phyloP scores from a whole-genome alignment of 1,140 invertebrate species.

The Tenebrio molitor region DNA sequence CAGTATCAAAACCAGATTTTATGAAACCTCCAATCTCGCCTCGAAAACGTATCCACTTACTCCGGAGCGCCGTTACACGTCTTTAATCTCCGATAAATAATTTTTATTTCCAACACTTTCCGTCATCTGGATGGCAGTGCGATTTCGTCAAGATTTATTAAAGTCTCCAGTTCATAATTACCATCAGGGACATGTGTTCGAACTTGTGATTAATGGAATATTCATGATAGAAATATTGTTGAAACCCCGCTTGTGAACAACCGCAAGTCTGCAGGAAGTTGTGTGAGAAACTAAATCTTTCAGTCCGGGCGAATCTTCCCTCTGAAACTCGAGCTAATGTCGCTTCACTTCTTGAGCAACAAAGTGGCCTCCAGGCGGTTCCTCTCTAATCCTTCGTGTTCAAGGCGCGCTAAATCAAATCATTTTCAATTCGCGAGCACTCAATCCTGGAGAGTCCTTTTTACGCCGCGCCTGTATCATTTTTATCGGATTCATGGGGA shows the following conservation, averaged over 20 bases:
- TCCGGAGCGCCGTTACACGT: conserved; percentile 11
- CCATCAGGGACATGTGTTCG: background rate
- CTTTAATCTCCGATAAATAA: conserved; percentile 20
- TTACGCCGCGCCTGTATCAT: conserved; percentile 1
- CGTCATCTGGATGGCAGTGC: too few species aligned
- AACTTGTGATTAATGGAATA: conserved; percentile 30
- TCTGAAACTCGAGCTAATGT: conserved; percentile 33
- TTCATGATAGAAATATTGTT: conserved; percentile 31
- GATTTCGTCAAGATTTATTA: conserved; percentile 29
- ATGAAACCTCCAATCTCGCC: conserved; percentile 13
- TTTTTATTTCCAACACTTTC: background rate
- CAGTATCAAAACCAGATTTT: conserved; percentile 31
- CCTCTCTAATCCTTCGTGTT: conserved; percentile 34
- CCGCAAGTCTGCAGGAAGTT: conserved; percentile 19
- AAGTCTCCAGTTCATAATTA: conserved; percentile 17
- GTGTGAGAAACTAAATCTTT: conserved; percentile 37
- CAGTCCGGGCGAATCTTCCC: conserved; percentile 1
- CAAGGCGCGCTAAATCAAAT: conserved; percentile 31
- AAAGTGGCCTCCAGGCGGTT: conserved; percentile 37
- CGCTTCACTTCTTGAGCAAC: conserved; percentile 26
- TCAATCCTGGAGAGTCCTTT: conserved; percentile 23
- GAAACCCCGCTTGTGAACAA: conserved; percentile 33
- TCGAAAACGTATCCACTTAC: conserved; percentile 6
- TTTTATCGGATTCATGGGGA: conserved; percentile 4
- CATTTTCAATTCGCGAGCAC: conserved; percentile 34